phyloP scores from a whole-genome alignment of 1,140 invertebrate species.

The Eupristina koningsbergeri region DNA sequence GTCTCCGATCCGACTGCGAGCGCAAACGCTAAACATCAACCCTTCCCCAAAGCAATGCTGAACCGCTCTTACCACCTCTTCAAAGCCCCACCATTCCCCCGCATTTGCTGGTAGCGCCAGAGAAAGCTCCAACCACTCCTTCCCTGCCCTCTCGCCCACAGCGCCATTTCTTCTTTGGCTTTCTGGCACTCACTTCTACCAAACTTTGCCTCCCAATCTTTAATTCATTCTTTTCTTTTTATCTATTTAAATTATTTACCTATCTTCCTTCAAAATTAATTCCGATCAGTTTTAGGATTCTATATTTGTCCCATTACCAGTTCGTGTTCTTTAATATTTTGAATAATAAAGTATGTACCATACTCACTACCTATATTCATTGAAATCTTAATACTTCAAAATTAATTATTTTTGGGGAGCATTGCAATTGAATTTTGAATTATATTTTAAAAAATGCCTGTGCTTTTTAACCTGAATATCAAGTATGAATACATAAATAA shows the following conservation, averaged over 20 bases:
- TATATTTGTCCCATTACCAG: background rate
- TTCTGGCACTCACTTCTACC: background rate
- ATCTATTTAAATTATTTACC: background rate
- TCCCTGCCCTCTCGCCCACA: background rate
- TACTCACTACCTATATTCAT: too few species aligned
- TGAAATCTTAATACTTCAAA: too few species aligned
- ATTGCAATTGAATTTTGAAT: too few species aligned
- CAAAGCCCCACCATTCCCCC: slow-evolving; percentile 18
- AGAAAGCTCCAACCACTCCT: slow-evolving; percentile 35
- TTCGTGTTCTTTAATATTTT: background rate
- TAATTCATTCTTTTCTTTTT: background rate
- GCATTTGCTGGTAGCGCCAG: slow-evolving; percentile 44
- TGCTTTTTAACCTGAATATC: too few species aligned
- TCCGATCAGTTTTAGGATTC: background rate
- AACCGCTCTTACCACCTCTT: slow-evolving; percentile 60
- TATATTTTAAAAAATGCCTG: too few species aligned
- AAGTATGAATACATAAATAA: too few species aligned
- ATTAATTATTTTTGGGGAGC: too few species aligned
- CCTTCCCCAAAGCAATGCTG: slow-evolving; percentile 57
- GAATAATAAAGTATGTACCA: too few species aligned
- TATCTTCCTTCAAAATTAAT: background rate
- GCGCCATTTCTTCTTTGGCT: background rate
- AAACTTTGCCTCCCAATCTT: background rate
- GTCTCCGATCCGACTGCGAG: slow-evolving; percentile 67
- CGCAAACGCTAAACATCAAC: slow-evolving; percentile 67